These are phyloP conservation scores for Microplitis deprimator DNA, from an alignment of 2,888 invertebrate species.

Conservation along the genomic window DNA sequence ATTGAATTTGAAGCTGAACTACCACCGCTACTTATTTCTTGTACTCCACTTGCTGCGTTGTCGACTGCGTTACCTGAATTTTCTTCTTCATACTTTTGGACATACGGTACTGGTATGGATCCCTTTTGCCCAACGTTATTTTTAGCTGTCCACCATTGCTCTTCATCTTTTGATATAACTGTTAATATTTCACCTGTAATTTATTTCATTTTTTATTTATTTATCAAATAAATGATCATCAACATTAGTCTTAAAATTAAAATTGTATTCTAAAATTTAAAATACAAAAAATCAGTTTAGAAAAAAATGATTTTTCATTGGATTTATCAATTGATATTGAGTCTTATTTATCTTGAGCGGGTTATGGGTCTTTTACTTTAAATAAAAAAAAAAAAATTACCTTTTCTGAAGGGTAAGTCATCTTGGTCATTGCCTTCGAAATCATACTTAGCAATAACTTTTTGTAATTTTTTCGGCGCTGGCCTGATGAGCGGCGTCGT, in stretches of 20 bases:
- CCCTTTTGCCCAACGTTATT: slow-evolving; percentile 90
- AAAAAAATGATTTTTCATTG: too few relatives aligned
- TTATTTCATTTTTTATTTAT: background rate
- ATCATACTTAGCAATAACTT: slow-evolving; percentile 94
- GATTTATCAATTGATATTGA: too few relatives aligned
- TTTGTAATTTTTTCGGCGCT: slow-evolving; percentile 82
- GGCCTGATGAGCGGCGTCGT: slow-evolving; percentile 94
- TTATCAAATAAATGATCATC: slow-evolving; percentile 13
- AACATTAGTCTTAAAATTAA: slow-evolving; percentile 28
- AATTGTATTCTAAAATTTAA: background rate
- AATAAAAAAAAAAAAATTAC: slow-evolving; percentile 63
- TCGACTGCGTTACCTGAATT: slow-evolving; percentile 55
- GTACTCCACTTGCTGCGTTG: slow-evolving; percentile 52
- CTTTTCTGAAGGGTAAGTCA: slow-evolving; percentile 95
- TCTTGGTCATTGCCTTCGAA: slow-evolving; percentile 96
- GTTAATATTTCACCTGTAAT: slow-evolving; percentile 83
- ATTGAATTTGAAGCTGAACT: slow-evolving; percentile 57
- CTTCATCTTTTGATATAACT: slow-evolving; percentile 94
- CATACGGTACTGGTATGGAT: slow-evolving; percentile 96
- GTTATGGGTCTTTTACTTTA: background rate
- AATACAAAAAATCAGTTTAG: too few relatives aligned
- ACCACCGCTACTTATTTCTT: slow-evolving; percentile 53
- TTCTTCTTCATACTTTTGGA: slow-evolving; percentile 77
- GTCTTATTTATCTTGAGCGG: too few relatives aligned
- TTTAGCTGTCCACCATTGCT: slow-evolving; percentile 99